These are phyloP conservation scores for Microcebus jonahi DNA, from an alignment of 2,113 vertebrate species.

Conservation along the genomic window DNA sequence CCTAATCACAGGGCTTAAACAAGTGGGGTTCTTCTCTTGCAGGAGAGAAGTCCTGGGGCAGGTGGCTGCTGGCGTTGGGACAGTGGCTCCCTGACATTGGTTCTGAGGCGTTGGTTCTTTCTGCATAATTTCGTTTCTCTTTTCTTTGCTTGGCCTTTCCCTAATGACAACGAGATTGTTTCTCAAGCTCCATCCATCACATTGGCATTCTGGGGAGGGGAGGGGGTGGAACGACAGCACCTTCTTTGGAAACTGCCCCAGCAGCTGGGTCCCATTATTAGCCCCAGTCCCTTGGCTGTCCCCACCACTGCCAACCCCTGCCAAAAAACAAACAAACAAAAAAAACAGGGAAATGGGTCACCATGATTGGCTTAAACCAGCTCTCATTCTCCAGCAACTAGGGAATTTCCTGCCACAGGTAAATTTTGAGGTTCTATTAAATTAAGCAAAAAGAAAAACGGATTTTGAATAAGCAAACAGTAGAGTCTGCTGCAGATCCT, in stretches of 20 bases:
- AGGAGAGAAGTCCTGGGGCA: not conserved
- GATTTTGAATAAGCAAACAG: not conserved
- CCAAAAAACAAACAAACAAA: too few species aligned
- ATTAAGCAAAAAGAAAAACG: not conserved
- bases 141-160: not conserved
- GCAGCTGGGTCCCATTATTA: not conserved
- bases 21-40: not conserved
- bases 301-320: not conserved
- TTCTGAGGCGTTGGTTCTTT: not conserved
- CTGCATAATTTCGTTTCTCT: not conserved
- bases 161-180: not conserved
- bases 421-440: not conserved
- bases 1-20: not conserved
- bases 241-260: not conserved
- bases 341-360: not conserved
- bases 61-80: fast-evolving
- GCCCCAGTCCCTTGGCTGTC: not conserved
- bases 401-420: not conserved
- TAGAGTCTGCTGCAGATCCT: not conserved
- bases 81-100: fast-evolving
- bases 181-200: not conserved
- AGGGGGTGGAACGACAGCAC: not conserved
- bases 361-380: not conserved
- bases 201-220: not conserved
- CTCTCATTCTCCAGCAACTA: not conserved